Evolutionary conservation across 2,113 vertebrate species (phyloP).

Genomic region (Gopherus evgoodei): DNA sequence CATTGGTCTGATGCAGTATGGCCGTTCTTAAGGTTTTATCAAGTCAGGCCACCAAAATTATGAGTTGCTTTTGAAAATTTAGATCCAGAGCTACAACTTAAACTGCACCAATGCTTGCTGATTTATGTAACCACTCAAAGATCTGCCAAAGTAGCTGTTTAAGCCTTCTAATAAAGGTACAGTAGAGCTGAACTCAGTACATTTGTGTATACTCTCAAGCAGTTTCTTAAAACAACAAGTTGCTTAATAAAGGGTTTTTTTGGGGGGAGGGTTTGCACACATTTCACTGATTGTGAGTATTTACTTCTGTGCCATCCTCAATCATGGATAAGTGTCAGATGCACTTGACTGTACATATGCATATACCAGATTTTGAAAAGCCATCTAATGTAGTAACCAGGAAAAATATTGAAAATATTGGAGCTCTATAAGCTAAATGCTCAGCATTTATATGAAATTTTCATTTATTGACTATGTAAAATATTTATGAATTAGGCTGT

Average conservation of each 20-base stretch:
- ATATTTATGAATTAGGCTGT: neutral
- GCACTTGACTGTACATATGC: neutral
- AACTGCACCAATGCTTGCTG: neutral
- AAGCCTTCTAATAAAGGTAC: neutral
- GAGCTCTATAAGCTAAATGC: neutral
- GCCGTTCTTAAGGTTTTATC: neutral
- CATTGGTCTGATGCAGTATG: neutral
- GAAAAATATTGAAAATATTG: neutral
- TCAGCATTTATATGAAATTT: neutral
- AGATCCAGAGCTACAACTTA: neutral
- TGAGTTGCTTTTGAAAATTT: neutral
- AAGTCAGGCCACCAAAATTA: neutral
- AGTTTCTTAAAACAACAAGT: neutral
- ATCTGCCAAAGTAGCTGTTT: neutral
- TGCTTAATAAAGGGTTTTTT: neutral
- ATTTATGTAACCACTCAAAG: neutral
- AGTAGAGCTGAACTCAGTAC: neutral
- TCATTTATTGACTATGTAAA: neutral
- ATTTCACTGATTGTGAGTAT: neutral
- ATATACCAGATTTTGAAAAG: neutral
- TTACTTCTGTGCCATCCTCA: neutral
- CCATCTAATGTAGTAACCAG: neutral
- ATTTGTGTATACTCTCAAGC: neutral
- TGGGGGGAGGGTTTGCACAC: fast-evolving
- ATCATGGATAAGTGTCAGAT: neutral